Percentiles rank a stretch among this genome's conserved stretches.
Conservation (phyloP, 2,888 invertebrate genomes). For the Hybos culiciformis region DNA sequence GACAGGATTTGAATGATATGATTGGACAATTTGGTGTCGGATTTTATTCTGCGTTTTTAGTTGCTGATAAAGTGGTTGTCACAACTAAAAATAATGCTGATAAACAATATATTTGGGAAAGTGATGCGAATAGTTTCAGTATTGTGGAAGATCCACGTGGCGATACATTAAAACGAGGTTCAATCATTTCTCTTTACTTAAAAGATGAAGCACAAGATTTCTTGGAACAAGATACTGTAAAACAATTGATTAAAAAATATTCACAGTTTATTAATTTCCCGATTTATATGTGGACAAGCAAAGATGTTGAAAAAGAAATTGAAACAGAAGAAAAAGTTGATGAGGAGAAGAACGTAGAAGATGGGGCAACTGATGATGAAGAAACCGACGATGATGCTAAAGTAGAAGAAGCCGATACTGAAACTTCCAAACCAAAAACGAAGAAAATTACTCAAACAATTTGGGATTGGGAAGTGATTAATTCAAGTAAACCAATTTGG, state of each 20-base stretch:
- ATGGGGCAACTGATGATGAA: slow-evolving; percentile 41
- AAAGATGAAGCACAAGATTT: slow-evolving; percentile 97
- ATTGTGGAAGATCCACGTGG: slow-evolving; percentile 91
- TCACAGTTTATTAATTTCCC: slow-evolving; percentile 99
- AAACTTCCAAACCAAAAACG: slow-evolving; percentile 61
- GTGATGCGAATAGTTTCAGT: slow-evolving; percentile 80
- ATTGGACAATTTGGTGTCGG: slow-evolving; percentile 99
- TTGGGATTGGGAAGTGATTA: slow-evolving; percentile 96
- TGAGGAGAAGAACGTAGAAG: slow-evolving; percentile 38
- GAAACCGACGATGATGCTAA: slow-evolving; percentile 56
- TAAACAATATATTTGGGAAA: slow-evolving; percentile 95
- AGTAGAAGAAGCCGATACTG: slow-evolving; percentile 48
- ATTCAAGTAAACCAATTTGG: slow-evolving; percentile 98
- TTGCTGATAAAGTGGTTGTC: slow-evolving; percentile 91
- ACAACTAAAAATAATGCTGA: slow-evolving; percentile 91
- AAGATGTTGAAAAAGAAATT: slow-evolving; percentile 62
- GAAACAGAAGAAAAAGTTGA: slow-evolving; percentile 43
- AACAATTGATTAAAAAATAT: slow-evolving; percentile 88
- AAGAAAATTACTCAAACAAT: slow-evolving; percentile 87
- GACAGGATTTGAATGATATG: slow-evolving; percentile 84
- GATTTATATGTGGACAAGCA: slow-evolving; percentile 82
- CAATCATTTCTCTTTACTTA: slow-evolving; percentile 70
- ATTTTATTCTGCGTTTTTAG: slow-evolving; percentile 96
- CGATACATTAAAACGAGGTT: slow-evolving; percentile 78
- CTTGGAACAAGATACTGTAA: slow-evolving; percentile 82